Evolutionary conservation across 2,113 vertebrate genomes (phyloP).

Genomic region (Pseudonaja textilis): DNA sequence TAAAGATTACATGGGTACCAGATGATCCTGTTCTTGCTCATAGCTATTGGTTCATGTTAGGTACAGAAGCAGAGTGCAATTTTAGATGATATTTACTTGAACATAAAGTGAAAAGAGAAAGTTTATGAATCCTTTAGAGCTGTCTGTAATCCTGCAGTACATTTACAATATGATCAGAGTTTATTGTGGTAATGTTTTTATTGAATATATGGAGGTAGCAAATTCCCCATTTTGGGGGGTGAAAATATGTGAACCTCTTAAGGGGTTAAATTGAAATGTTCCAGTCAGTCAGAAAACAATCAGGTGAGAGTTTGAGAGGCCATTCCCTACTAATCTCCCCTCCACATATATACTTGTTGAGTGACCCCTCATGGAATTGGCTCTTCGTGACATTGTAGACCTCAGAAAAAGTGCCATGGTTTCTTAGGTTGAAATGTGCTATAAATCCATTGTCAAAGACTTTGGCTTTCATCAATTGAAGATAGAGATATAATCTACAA

Average conservation of each 20-base stretch:
- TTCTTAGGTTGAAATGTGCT: neutral
- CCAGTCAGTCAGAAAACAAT: neutral
- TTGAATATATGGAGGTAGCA: neutral
- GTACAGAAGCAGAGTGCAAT: neutral
- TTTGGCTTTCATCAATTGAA: neutral
- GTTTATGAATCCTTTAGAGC: neutral
- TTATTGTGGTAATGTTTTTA: neutral
- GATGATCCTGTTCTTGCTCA: conserved; percentile 1
- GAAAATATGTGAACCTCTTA: neutral
- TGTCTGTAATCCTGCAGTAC: neutral
- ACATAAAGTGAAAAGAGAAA: neutral
- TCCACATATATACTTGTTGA: neutral
- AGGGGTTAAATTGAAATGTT: neutral
- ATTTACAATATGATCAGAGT: neutral
- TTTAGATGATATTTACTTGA: neutral
- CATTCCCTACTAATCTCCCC: neutral
- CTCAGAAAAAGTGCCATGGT: neutral
- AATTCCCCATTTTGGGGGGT: neutral
- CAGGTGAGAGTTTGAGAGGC: neutral
- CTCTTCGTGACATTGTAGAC: neutral
- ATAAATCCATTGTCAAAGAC: neutral
- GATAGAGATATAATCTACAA: neutral
- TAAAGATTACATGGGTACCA: neutral
- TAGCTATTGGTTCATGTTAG: neutral
- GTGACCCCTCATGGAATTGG: neutral